These are phyloP conservation scores for Smittia aterrima DNA, from an alignment of 2,888 invertebrate genomes.

Conservation along the genomic window DNA sequence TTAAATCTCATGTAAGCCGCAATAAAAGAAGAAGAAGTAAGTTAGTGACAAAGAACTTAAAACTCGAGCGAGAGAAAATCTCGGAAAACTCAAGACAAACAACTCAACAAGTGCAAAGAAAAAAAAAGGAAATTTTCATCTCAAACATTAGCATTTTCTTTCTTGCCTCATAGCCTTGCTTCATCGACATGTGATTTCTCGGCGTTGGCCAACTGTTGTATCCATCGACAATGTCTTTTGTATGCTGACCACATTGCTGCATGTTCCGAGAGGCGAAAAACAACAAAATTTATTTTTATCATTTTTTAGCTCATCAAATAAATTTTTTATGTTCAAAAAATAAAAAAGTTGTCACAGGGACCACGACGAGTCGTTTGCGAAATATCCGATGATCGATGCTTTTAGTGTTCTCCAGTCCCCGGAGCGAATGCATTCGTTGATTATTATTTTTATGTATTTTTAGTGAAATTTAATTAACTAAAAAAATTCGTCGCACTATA, in stretches of 20 bases:
- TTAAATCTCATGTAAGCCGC: background rate
- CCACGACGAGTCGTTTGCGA: background rate
- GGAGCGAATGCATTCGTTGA: background rate
- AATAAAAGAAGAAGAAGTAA: background rate
- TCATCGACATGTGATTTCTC: constrained; percentile 54
- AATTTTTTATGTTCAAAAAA: constrained; percentile 19
- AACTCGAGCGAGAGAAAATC: background rate
- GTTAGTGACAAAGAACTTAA: background rate
- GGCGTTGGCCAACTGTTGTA: constrained; percentile 53
- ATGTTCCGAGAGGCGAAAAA: constrained; percentile 29
- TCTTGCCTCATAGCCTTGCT: constrained; percentile 54
- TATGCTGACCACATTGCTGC: constrained; percentile 51
- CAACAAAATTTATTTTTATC: constrained; percentile 9
- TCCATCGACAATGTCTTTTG: constrained; percentile 52
- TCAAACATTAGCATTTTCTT: background rate
- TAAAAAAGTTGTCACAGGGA: background rate
- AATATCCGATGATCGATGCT: background rate
- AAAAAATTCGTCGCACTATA: constrained; percentile 16
- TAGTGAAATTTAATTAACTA: constrained; percentile 21
- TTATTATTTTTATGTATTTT: constrained; percentile 11
- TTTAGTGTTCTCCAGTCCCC: background rate
- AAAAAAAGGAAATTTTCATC: background rate
- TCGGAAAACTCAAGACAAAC: constrained; percentile 6
- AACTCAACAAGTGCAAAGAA: constrained; percentile 13
- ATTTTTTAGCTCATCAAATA: constrained; percentile 26